Evolutionary conservation across 2,888 invertebrate genomes (phyloP), one percentile per base, ranked within the genome.

Genomic region (Phyllotreta striolata): DNA sequence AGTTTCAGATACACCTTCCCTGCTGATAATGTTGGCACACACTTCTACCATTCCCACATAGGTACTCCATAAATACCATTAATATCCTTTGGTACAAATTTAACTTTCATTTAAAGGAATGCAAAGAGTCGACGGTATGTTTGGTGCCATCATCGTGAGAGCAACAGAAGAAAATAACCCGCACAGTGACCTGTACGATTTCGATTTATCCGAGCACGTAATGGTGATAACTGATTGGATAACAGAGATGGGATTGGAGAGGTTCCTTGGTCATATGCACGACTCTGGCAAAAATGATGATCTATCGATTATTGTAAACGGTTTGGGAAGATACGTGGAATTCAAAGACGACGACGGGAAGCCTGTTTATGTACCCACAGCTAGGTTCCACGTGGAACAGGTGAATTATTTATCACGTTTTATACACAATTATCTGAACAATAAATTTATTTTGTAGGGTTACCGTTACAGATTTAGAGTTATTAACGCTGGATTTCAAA

Each of bases 71-170:
- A 4, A 24, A 24, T 3, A 24, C 24, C 4, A 3, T 4, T 24
- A 24, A 4, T 24, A 4, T 24, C n/a, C n/a, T n/a, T n/a, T 77
- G 71, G 35, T 24, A 12, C n/a, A 7, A 3, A 24, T 7, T 12
- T n/a, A 24, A 24, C 4, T 24, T 24, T 24, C 4, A 24, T 85
- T 86, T 70, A 81, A 84, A 74, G 94, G 94, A 1, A 89, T 93
- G 84, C 95, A 95, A 82, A 83, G 95, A n/a, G 92, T 91, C 1
- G 95, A 95, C 74, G 95, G 95, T 0, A 88, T 90, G 0, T 93
- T 90, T 62, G 95, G 95, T 0, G 84, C 92, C 0, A 82, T 95
- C 54, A 87, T 94, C 56, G 88, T 95, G 13, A 86, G 91, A 9
- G 85, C 86, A 39, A 88, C 92, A 0, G 85, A 85, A 65, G 83